phyloP scores from a whole-genome alignment of 2,888 invertebrate species.

The Scrobipalpa costella region DNA sequence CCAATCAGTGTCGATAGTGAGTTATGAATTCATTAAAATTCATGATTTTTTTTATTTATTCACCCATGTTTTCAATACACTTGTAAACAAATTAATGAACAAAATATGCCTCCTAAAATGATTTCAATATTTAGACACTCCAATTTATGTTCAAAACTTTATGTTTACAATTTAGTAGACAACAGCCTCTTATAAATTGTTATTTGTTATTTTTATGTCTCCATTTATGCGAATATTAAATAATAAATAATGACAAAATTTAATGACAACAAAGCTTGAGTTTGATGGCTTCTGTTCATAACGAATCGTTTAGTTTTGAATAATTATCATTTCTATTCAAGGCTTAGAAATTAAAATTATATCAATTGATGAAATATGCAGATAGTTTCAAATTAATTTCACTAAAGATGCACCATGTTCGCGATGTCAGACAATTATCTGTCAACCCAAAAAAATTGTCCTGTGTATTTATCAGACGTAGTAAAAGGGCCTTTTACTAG shows the following conservation, averaged over 20 bases:
- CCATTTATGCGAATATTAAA: background rate
- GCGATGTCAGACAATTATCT: no score
- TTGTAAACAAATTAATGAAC: background rate
- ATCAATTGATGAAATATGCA: no score
- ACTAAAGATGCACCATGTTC: no score
- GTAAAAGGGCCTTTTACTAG: no score
- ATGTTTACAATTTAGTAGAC: background rate
- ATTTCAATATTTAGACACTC: background rate
- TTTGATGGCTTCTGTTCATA: background rate
- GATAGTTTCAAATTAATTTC: no score
- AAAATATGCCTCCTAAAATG: background rate
- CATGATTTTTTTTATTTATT: background rate
- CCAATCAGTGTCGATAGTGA: conserved; percentile 1
- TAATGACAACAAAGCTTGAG: background rate
- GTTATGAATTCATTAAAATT: background rate
- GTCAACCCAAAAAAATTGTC: no score
- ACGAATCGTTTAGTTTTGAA: background rate
- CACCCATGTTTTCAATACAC: conserved; percentile 1
- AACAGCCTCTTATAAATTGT: background rate
- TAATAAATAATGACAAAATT: conserved; percentile 1
- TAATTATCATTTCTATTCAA: no score
- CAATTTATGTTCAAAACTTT: conserved; percentile 3
- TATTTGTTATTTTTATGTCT: background rate
- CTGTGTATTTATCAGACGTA: no score
- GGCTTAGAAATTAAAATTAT: no score